These are phyloP conservation scores for Chromoteleia sp. DNA, from an alignment of 2,888 invertebrate species.

Conservation along the genomic window DNA sequence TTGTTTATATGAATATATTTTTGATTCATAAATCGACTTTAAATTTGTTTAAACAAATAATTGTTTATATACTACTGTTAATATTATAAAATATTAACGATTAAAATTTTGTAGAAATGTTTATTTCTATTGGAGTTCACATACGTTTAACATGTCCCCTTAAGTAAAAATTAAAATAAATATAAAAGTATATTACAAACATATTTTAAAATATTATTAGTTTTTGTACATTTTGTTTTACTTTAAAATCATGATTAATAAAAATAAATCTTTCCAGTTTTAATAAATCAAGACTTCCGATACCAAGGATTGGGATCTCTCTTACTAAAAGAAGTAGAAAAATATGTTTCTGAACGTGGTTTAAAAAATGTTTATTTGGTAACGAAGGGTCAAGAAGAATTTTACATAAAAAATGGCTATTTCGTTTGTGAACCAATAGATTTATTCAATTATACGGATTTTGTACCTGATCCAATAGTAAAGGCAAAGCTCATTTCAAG, in stretches of 20 bases:
- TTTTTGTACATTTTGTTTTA: background rate
- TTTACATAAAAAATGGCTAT: slow-evolving; percentile 91
- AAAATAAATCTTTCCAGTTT: slow-evolving; percentile 85
- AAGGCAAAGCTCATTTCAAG: slow-evolving; percentile 19
- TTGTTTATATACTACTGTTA: no score
- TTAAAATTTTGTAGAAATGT: no score
- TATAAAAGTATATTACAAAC: no score
- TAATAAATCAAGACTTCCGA: slow-evolving; percentile 89
- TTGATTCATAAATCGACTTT: no score
- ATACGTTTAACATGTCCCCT: no score
- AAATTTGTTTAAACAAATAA: no score
- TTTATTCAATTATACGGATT: slow-evolving; percentile 87
- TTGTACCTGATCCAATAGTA: slow-evolving; percentile 40
- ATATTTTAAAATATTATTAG: no score
- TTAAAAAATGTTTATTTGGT: slow-evolving; percentile 89
- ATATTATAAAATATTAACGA: no score
- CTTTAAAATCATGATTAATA: slow-evolving; percentile 1
- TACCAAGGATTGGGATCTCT: slow-evolving; percentile 91
- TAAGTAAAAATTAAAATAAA: no score
- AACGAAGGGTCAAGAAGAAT: slow-evolving; percentile 90
- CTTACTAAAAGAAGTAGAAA: slow-evolving; percentile 90
- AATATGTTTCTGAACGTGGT: slow-evolving; percentile 88
- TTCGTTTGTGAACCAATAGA: slow-evolving; percentile 89
- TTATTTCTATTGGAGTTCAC: no score
- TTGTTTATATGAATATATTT: background rate